Evolutionary conservation across 2,888 invertebrate species (phyloP), one percentile per base, ranked within the genome.

Genomic region (Drosophila peninsularis): DNA sequence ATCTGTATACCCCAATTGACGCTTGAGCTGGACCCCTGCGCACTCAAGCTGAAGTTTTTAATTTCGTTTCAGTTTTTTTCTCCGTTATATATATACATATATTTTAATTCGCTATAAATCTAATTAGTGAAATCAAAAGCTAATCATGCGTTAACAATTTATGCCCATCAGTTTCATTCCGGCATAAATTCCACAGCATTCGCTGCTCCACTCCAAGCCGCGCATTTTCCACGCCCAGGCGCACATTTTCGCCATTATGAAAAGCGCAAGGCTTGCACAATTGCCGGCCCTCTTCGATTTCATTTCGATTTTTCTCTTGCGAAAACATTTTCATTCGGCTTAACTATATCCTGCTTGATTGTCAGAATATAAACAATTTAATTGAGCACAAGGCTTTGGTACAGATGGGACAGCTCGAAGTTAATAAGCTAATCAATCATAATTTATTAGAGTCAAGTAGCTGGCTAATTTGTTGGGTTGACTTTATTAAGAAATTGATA

Each of bases 101-200:
- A 74, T 83, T 83, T 89, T 75, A 87, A 87, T 83, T 70, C 81
- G 84, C 81, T 63, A 85, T 85, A 89, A 85, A 85, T 85, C 85
- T 85, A 89, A 85, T 85, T 85, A 85, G 85, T 78, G 86, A 85
- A 79, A 79, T 89, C 88, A 77, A 74, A 70, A 79, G 56, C 86
- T 85, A 89, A 85, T 85, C 85, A 85, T 75, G 85, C 85, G 88
- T 88, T 77, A 85, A 89, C 79, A 85, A 85, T 85, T 86, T 86
- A 89, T 86, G 88, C 80, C 79, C 86, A 87, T 75, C 87, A 68
- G 63, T 63, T 84, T 78, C 78, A 81, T 66, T 68, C 58, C 75
- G 60, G 62, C 63, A 73, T 62, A 52, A 64, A 75, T 75, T 76
- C 37, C 5, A 17, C 37, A 30, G 6, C 42, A 41, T 19, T 19